Evolutionary conservation across 2,797 vertebrate genomes (phyloP).

Genomic region (Helicolenus hilgendorfi): DNA sequence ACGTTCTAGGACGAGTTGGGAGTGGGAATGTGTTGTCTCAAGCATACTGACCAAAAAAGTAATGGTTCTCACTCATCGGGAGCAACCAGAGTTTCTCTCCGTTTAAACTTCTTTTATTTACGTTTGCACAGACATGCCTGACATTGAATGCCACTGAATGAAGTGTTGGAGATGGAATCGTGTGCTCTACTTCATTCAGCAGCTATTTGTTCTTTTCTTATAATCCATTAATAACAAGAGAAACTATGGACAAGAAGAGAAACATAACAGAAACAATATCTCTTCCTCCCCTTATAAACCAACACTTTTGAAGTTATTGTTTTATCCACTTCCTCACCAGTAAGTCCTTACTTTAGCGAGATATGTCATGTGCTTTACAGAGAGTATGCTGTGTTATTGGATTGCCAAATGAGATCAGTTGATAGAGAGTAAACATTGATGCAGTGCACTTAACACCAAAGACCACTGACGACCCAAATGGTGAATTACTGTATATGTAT

Average conservation of each 20-base stretch:
- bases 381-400: background rate
- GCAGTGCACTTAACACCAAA: constrained; percentile 46
- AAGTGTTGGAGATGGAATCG: background rate
- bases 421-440: background rate
- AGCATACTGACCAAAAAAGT: background rate
- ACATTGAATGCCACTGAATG: background rate
- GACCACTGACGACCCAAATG: background rate
- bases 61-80: background rate
- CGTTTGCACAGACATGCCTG: background rate
- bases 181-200: background rate
- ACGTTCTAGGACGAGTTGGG: too few species aligned
- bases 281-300: background rate
- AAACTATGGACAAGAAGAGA: background rate
- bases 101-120: background rate
- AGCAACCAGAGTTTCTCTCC: background rate
- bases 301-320: background rate
- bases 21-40: background rate
- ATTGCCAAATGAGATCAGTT: constrained; percentile 22
- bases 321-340: constrained; percentile 1
- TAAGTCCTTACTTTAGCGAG: background rate
- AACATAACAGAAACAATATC: background rate
- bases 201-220: background rate
- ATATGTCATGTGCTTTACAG: background rate
- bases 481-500: background rate
- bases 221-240: background rate